Base-by-base conservation (phyloP, 2,888 invertebrate genomes). In the Nezara viridula region DNA sequence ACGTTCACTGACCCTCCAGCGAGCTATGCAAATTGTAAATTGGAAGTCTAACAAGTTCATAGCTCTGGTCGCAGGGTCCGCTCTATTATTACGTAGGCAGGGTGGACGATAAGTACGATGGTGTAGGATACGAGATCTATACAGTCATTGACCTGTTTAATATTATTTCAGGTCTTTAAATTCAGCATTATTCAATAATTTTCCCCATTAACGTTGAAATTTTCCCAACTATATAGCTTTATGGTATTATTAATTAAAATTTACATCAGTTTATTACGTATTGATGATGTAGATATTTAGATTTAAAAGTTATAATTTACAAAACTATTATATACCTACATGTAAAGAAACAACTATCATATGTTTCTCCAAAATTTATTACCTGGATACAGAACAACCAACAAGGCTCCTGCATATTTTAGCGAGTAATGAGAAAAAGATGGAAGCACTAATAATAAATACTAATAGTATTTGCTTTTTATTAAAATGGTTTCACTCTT, bases 11-110 rank as follows among this genome's bases (percentile, higher is more conserved):
- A 81, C 81, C 81, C 81, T 81, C 81, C 44, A 81, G 44, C n/a
- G 40, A 81, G 81, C 81, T 81, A 81, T 81, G 81, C 81, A 81
- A 81, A 81, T 81, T 81, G 81, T 81, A 81, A 81, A 81, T 81
- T n/a, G 81, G 40, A 81, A 81, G n/a, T n/a, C 81, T 81, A 47
- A 44, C 81, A 40, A 81, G 81, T 44, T 81, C 81, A 40, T 32
- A 73, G 19, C 66, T 73, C 66, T 73, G 66, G 32, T 73, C 37
- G 7, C 21, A 73, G 32, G 16, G 37, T 37, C 66, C 32, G 37
- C 32, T 37, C 66, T 73, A 73, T 73, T 6, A 37, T 73, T 73
- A 73, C 66, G 66, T 73, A 73, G 66, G 66, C 27, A 60, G 27
- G 60, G 60, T 32, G 32, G 66, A 73, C 19, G 32, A 21, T 37